Base-by-base conservation (phyloP, 2,888 invertebrate species). In the Callinectes sapidus region DNA sequence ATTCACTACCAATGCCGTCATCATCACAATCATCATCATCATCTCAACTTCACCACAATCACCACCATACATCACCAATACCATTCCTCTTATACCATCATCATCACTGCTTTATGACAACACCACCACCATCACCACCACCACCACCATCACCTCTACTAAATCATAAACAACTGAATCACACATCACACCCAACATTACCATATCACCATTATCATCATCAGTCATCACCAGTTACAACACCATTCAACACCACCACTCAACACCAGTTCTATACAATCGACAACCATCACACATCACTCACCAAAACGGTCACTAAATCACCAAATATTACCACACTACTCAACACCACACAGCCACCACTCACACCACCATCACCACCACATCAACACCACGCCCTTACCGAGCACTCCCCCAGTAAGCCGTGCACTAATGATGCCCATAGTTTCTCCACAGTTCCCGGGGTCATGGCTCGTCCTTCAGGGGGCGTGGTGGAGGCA, bases 391-490 rank as follows among this genome's bases (percentile, higher is more conserved):
- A 81, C 35, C 81, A 81, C 35, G 81, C 32, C 61, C 81, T 81
- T 55, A 81, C 55, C 81, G 85, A 77, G 18, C 35, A 85, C 23
- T 48, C 55, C n/a, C 77, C 77, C 90, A 35, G 18, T n/a, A 85
- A 14, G 35, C 90, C 90, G 23, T 90, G 90, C 35, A 90, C 39
- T 10, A 90, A 42, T 18, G 71, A 90, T 28, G 42, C 71, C 77
- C 90, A 90, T n/a, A 71, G 8, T 35, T 90, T 90, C 48, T 90
- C 71, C 77, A 71, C 71, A 32, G 66, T 8, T 8, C 89, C 55
- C 2, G 66, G 55, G 14, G 71, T 90, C 77, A 90, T 71, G 61
- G 61, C 35, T 28, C 13, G 71, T 71, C 35, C 55, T 54, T 28
- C 87, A 2, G 16, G n/a, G 28, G 55, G 48, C 32, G 28, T 16